A percentile compares a stretch with the other conserved stretches of the same genome.
Conservation (phyloP, 53 echinoderm and acorn worm species). For the Luidia sarsii region DNA sequence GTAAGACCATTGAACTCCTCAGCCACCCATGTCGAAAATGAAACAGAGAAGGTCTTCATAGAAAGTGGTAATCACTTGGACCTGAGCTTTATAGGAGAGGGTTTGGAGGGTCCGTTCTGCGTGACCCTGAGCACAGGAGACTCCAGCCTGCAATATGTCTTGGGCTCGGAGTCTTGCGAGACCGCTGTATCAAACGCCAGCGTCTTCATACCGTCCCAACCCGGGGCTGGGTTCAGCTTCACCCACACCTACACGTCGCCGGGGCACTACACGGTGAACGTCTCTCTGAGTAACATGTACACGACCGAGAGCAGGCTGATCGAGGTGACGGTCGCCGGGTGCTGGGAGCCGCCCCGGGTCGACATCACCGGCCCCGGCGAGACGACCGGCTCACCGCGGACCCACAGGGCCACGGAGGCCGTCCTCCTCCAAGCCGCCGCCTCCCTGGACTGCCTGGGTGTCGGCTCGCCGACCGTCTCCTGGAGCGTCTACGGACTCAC, state of each 20-base stretch:
- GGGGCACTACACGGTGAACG: constrained; percentile 34
- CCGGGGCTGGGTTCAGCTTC: background rate
- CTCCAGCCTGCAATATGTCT: background rate
- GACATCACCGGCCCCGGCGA: constrained; percentile 41
- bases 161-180: constrained; percentile 34
- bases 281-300: constrained; percentile 33
- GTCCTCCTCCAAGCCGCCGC: constrained; percentile 38
- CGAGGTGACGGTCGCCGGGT: constrained; percentile 49
- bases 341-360: constrained; percentile 43
- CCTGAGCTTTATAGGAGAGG: constrained; percentile 40
- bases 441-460: constrained; percentile 50
- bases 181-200: background rate
- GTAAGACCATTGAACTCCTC: constrained; percentile 1
- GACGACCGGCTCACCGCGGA: background rate
- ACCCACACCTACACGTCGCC: constrained; percentile 3
- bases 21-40: background rate
- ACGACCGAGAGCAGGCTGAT: background rate
- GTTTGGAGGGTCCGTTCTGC: constrained; percentile 51
- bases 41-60: constrained; percentile 3
- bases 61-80: constrained; percentile 47
- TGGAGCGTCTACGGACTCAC: constrained; percentile 9
- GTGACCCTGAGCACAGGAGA: constrained; percentile 51
- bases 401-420: constrained; percentile 42
- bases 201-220: background rate
- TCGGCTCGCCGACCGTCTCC: constrained; percentile 7